Evolutionary conservation across 1,140 invertebrate species (phyloP).

Genomic region (Zaprionus taronus): DNA sequence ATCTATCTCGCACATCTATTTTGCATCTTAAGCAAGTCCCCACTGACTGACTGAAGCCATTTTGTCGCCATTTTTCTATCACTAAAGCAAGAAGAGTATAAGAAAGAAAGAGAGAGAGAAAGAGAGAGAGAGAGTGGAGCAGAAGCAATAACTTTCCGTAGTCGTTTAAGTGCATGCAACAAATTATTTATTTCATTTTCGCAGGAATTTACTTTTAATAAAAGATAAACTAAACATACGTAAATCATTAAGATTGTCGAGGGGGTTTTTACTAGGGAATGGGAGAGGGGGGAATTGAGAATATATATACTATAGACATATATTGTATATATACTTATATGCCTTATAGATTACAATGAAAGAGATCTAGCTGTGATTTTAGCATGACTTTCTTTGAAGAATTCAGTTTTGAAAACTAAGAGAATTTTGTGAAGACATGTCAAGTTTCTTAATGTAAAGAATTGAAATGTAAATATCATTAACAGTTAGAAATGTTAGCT

Average conservation of each 20-base stretch:
- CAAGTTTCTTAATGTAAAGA: background rate
- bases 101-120: background rate
- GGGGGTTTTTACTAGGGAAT: background rate
- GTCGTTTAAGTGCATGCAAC: conserved; percentile 75
- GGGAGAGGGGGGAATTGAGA: background rate
- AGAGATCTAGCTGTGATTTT: background rate
- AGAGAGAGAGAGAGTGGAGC: conserved; percentile 17
- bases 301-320: background rate
- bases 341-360: background rate
- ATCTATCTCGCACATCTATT: conserved; percentile 3
- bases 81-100: conserved; percentile 3
- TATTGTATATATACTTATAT: background rate
- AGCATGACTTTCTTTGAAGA: background rate
- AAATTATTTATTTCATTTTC: conserved; percentile 83
- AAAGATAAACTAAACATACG: conserved; percentile 36
- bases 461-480: too few relatives aligned
- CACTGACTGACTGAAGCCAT: conserved; percentile 64
- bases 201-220: conserved; percentile 68
- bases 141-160: conserved; percentile 53
- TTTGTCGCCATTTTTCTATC: conserved; percentile 53
- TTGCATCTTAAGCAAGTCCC: conserved; percentile 21
- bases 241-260: background rate
- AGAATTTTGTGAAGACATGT: background rate
- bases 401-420: background rate
- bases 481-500: too few relatives aligned